A percentile compares a stretch with the other conserved stretches of the same genome.
Conservation (phyloP, 2,113 vertebrate genomes). For the Elaphurus davidianus region DNA sequence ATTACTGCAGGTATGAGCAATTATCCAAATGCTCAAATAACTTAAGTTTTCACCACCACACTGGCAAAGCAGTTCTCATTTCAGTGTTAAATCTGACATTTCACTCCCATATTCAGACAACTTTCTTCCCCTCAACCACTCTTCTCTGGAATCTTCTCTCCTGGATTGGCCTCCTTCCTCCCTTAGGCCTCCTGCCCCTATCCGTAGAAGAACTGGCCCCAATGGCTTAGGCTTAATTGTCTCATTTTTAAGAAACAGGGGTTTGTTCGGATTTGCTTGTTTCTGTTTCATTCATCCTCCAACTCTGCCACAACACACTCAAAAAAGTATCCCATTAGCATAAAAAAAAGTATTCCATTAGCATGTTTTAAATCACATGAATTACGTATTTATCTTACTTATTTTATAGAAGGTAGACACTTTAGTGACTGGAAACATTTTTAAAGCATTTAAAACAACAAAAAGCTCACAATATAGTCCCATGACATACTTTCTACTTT, state of each 20-base stretch:
- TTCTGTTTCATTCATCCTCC: neutral
- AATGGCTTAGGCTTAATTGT: neutral
- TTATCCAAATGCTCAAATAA: neutral
- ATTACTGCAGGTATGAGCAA: neutral
- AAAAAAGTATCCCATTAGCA: neutral
- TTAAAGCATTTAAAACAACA: neutral
- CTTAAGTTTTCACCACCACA: neutral
- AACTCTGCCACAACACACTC: neutral
- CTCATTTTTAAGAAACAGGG: neutral
- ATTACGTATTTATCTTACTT: neutral
- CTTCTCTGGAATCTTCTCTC: neutral
- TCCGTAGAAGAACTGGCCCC: neutral
- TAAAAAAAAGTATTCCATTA: neutral
- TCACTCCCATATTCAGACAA: neutral
- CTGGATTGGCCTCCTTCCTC: neutral
- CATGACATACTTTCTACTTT: neutral
- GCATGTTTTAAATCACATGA: neutral
- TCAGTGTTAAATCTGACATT: neutral
- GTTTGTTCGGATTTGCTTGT: neutral
- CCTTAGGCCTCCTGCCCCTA: neutral
- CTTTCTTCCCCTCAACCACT: neutral
- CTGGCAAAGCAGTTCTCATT: neutral
- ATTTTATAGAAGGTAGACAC: neutral
- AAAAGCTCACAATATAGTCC: neutral
- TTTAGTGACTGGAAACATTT: neutral